phyloP scores from a whole-genome alignment of 2,888 invertebrate genomes.

The Amorpha juglandis region DNA sequence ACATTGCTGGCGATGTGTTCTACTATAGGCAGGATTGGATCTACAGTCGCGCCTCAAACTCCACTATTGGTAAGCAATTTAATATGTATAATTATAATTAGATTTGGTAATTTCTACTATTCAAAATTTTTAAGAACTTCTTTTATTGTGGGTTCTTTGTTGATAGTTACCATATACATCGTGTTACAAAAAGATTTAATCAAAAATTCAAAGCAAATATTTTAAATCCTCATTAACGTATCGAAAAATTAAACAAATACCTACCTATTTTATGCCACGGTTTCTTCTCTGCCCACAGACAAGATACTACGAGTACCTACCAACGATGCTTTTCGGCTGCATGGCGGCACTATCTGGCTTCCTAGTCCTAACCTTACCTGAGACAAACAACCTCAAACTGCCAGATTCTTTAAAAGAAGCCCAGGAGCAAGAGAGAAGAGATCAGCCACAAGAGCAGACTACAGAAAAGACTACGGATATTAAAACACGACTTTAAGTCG shows the following conservation, averaged over 20 bases:
- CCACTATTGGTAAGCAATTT: constrained; percentile 84
- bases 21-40: constrained; percentile 87
- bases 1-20: constrained; percentile 87
- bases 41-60: constrained; percentile 87
- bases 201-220: no score
- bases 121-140: not conserved
- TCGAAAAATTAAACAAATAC: not conserved
- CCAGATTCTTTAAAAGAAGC: constrained; percentile 86
- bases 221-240: no score
- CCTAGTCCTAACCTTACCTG: constrained; percentile 84
- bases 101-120: not conserved
- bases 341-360: constrained; percentile 83
- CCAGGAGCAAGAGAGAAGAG: constrained; percentile 66
- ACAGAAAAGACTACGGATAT: constrained; percentile 42
- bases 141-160: no score
- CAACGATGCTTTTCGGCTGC: constrained; percentile 84
- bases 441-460: constrained; percentile 32
- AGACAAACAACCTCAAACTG: constrained; percentile 84
- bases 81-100: not conserved
- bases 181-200: no score
- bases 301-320: constrained; percentile 74
- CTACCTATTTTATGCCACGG: not conserved
- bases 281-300: constrained; percentile 55
- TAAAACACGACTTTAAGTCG: constrained; percentile 30
- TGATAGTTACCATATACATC: no score